A percentile compares a stretch with the other conserved stretches of the same genome.
Evolutionary conservation across 2,113 vertebrate species (phyloP).

Genomic region (Syrmaticus mikado): DNA sequence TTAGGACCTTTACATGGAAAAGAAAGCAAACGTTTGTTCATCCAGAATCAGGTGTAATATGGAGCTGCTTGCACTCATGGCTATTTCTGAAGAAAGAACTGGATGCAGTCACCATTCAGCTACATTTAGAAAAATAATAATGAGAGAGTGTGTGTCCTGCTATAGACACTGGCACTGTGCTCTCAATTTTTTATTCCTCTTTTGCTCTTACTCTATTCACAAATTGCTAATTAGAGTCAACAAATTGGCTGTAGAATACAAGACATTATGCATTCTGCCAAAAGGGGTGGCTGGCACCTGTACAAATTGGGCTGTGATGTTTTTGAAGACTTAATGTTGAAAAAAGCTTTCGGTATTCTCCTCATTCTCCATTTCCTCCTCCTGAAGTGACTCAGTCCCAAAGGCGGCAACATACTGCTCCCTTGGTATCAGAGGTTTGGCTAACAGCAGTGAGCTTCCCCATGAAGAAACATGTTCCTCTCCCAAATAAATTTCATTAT

Average conservation of each 20-base stretch:
- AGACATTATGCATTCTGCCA: conserved; percentile 8
- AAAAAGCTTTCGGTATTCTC: conserved; percentile 17
- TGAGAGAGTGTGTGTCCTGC: neutral
- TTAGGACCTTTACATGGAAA: neutral
- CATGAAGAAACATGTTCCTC: neutral
- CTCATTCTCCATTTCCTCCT: conserved; percentile 11
- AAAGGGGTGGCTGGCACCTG: neutral
- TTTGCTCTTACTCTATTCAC: conserved; percentile 29
- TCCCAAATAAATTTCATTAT: fast-evolving
- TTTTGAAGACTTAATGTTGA: conserved; percentile 22
- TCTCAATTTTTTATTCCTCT: conserved; percentile 1
- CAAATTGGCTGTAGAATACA: conserved; percentile 35
- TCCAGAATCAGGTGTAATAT: neutral
- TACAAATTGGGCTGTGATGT: conserved; percentile 11
- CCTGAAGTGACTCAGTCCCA: neutral
- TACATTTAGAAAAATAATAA: neutral
- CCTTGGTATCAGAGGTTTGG: neutral
- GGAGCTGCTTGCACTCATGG: neutral
- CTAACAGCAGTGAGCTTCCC: neutral
- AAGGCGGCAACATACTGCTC: neutral
- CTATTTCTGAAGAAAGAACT: neutral
- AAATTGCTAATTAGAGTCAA: conserved; percentile 55
- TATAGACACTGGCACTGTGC: neutral
- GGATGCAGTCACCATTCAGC: neutral
- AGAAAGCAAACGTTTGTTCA: neutral